These are phyloP conservation scores for Ophion costatus DNA, from an alignment of 2,888 invertebrate genomes.

Conservation along the genomic window DNA sequence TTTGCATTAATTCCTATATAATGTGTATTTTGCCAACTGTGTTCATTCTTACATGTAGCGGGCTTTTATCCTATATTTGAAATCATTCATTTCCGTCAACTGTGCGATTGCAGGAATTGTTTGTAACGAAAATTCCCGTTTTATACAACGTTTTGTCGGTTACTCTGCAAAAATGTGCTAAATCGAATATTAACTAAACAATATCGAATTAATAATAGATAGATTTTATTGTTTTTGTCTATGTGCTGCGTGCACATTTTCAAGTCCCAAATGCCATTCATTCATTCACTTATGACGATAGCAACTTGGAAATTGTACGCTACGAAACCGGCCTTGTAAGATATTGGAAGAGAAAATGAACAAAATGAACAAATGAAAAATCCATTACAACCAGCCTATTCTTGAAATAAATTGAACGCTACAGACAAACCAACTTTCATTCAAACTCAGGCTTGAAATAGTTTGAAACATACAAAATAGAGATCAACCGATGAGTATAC, in stretches of 20 bases:
- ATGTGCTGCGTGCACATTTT: not conserved
- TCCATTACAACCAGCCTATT: not conserved
- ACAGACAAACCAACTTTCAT: not conserved
- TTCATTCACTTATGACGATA: not conserved
- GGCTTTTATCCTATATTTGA: no score
- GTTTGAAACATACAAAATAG: not conserved
- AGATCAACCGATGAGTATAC: conserved; percentile 5
- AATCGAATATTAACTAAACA: no score
- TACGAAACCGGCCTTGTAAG: not conserved
- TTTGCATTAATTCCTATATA: no score
- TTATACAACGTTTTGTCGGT: no score
- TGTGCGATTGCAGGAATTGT: no score
- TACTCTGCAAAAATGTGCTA: no score
- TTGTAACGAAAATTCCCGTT: no score
- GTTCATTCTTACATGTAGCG: no score
- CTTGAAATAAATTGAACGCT: not conserved
- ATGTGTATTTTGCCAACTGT: no score
- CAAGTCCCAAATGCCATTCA: not conserved
- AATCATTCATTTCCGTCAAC: no score
- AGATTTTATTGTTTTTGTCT: no score
- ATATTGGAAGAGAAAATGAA: not conserved
- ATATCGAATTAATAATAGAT: no score
- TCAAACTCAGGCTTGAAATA: not conserved
- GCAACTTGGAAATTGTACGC: not conserved
- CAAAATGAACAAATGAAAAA: not conserved